These are phyloP conservation scores for Formicarius rufipectus DNA, from an alignment of 2,113 vertebrate species.

Conservation along the genomic window DNA sequence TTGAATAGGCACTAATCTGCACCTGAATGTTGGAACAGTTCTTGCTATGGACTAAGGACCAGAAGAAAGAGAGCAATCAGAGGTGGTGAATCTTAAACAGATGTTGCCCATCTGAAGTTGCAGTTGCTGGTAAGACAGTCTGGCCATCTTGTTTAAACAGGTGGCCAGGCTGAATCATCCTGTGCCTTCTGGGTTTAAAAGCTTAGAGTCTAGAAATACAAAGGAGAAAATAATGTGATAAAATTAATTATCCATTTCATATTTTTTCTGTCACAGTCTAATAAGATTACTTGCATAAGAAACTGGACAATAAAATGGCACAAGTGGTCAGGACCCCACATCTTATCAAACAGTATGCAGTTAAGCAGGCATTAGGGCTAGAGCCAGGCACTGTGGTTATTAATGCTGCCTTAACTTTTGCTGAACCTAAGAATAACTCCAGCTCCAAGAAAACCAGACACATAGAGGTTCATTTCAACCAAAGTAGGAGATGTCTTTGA, in stretches of 20 bases:
- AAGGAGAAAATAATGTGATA: neutral
- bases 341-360: neutral
- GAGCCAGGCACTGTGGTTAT: neutral
- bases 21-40: neutral
- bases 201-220: neutral
- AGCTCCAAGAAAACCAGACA: neutral
- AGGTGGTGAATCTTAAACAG: neutral
- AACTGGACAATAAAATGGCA: neutral
- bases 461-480: neutral
- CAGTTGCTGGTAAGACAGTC: neutral
- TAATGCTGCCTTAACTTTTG: neutral
- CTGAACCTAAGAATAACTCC: neutral
- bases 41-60: neutral
- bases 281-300: neutral
- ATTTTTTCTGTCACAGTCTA: neutral
- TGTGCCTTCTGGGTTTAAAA: neutral
- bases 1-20: neutral
- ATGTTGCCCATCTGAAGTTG: neutral
- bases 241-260: neutral
- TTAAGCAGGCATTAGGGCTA: neutral
- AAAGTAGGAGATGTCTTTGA: neutral
- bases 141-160: neutral
- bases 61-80: neutral
- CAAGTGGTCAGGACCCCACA: neutral
- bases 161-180: neutral